Conservation (phyloP, 1,140 invertebrate genomes). For the Eueides isabella region DNA sequence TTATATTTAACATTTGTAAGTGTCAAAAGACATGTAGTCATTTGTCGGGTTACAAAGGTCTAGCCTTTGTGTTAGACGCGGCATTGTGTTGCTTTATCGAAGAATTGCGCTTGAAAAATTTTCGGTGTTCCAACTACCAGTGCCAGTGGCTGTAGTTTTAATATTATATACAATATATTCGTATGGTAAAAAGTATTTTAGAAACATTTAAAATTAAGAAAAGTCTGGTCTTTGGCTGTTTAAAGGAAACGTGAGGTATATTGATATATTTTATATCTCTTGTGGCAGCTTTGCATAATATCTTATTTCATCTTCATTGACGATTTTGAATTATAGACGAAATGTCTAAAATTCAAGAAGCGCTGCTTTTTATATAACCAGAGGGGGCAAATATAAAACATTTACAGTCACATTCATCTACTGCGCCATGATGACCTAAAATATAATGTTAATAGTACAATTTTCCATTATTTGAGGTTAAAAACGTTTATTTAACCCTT, state of each 20-base stretch:
- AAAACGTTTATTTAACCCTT: conserved; percentile 28
- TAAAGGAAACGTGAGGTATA: too few relatives aligned
- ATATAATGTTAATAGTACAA: not conserved
- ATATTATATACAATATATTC: not conserved
- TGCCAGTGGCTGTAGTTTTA: not conserved
- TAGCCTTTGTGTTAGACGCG: conserved; percentile 22
- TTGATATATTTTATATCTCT: too few relatives aligned
- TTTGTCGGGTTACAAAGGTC: conserved; percentile 30
- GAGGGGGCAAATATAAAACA: too few relatives aligned
- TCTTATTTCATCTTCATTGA: too few relatives aligned
- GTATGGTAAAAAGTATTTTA: not conserved
- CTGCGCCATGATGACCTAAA: not conserved
- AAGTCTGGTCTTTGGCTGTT: too few relatives aligned
- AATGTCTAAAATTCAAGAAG: too few relatives aligned
- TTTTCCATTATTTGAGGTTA: not conserved
- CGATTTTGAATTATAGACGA: too few relatives aligned
- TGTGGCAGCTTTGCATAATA: too few relatives aligned
- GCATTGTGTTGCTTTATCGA: conserved; percentile 27
- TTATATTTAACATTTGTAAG: conserved; percentile 33
- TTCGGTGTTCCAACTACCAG: not conserved
- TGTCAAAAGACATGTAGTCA: conserved; percentile 32
- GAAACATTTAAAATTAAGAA: too few relatives aligned
- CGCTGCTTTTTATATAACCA: too few relatives aligned
- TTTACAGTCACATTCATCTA: too few relatives aligned
- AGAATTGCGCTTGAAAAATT: conserved; percentile 23